These are phyloP conservation scores for Papilio polyxenes DNA, from an alignment of 1,140 invertebrate species.

Conservation along the genomic window DNA sequence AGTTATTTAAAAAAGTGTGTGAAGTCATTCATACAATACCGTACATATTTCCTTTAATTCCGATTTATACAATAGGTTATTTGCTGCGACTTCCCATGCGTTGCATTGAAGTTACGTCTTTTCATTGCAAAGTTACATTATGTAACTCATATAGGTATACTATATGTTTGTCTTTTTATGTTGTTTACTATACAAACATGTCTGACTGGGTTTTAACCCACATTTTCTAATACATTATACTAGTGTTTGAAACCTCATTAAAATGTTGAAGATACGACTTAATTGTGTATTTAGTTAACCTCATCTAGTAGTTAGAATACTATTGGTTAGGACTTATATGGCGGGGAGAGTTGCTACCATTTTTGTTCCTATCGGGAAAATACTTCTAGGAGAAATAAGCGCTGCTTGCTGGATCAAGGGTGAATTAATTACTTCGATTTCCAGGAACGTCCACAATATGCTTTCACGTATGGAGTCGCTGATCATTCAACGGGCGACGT, in stretches of 20 bases:
- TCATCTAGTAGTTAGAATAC: neutral
- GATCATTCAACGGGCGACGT: slow-evolving; percentile 85
- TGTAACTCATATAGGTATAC: neutral
- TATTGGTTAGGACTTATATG: neutral
- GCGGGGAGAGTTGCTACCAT: too few species aligned
- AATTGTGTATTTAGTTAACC: neutral
- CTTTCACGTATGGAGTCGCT: slow-evolving; percentile 86
- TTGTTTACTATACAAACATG: neutral
- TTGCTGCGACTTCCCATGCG: slow-evolving; percentile 17
- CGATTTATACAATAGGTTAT: slow-evolving; percentile 14
- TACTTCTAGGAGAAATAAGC: too few species aligned
- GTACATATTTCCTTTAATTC: slow-evolving; percentile 11
- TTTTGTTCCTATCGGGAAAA: too few species aligned
- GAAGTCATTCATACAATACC: neutral
- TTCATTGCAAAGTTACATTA: neutral
- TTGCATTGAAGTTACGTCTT: slow-evolving; percentile 12
- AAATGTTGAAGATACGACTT: neutral
- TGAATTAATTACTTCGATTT: slow-evolving; percentile 28
- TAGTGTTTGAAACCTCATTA: slow-evolving; percentile 16
- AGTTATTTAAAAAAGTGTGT: neutral
- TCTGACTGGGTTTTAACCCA: slow-evolving; percentile 7
- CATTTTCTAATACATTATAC: neutral
- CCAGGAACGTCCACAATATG: slow-evolving; percentile 83
- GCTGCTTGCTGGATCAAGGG: neutral
- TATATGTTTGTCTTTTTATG: slow-evolving; percentile 7